phyloP scores from a whole-genome alignment of 2,888 invertebrate genomes.

The Lasius platythorax region DNA sequence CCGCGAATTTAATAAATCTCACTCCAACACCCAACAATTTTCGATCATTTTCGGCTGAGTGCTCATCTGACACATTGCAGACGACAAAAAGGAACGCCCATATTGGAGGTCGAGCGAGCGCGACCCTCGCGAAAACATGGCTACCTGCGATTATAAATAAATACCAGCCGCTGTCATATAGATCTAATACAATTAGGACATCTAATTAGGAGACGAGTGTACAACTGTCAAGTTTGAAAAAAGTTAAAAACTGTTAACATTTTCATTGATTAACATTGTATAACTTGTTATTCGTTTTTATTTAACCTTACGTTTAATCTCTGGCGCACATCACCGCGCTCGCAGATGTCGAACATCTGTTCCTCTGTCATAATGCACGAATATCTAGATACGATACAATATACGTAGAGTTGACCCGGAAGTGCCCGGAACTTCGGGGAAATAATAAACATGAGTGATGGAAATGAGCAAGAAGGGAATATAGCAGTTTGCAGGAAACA shows the following conservation, averaged over 20 bases:
- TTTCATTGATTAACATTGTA: not conserved
- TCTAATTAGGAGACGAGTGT: no score
- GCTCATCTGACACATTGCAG: constrained; percentile 79
- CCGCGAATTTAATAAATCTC: not conserved
- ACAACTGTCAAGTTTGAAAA: not conserved
- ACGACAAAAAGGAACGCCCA: constrained; percentile 81
- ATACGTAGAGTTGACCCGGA: no score
- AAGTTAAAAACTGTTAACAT: not conserved
- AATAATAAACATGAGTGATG: not conserved
- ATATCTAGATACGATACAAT: not conserved
- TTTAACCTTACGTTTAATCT: not conserved
- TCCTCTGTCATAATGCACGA: not conserved
- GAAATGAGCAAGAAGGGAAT: not conserved
- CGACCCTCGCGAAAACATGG: constrained; percentile 63
- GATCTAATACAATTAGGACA: not conserved
- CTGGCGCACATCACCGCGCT: not conserved
- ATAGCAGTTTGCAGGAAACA: not conserved
- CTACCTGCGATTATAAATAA: constrained; percentile 71
- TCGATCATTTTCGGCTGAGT: constrained; percentile 59
- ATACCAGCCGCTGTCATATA: constrained; percentile 31
- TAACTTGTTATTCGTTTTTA: not conserved
- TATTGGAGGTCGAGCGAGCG: constrained; percentile 34
- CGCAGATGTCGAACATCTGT: constrained; percentile 9
- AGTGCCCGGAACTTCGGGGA: no score
- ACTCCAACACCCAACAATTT: constrained; percentile 40